A percentile compares a stretch with the other conserved stretches of the same genome.
Evolutionary conservation across 2,888 invertebrate species (phyloP).

Genomic region (Rhagium mordax): DNA sequence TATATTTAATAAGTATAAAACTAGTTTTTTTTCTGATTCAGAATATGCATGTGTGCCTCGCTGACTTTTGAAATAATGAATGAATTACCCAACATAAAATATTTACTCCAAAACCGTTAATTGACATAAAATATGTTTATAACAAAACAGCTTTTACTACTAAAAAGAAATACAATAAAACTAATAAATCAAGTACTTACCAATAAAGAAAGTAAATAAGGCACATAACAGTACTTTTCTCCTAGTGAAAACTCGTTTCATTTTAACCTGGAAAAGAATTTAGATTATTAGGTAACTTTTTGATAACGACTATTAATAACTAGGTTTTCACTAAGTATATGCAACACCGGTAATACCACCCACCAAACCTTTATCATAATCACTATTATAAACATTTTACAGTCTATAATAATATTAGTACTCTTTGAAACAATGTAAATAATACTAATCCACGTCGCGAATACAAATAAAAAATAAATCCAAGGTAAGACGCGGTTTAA

Average conservation of each 20-base stretch:
- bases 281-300: background rate
- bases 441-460: background rate
- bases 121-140: too few species aligned
- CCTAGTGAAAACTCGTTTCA: conserved; percentile 44
- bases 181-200: conserved; percentile 38
- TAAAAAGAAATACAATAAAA: background rate
- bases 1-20: too few species aligned
- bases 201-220: conserved; percentile 33
- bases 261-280: conserved; percentile 42
- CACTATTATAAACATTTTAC: background rate
- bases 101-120: too few species aligned
- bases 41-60: too few species aligned
- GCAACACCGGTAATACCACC: background rate
- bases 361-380: background rate
- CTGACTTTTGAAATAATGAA: too few species aligned
- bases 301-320: background rate
- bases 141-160: too few species aligned
- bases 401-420: background rate
- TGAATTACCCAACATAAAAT: too few species aligned
- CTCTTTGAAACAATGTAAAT: background rate
- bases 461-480: background rate
- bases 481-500: background rate
- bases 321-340: too few species aligned
- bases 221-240: conserved; percentile 41
- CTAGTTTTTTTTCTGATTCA: too few species aligned